Evolutionary conservation across 2,113 vertebrate genomes (phyloP), one percentile per base, ranked within the genome.

Genomic region (Pimephales promelas): DNA sequence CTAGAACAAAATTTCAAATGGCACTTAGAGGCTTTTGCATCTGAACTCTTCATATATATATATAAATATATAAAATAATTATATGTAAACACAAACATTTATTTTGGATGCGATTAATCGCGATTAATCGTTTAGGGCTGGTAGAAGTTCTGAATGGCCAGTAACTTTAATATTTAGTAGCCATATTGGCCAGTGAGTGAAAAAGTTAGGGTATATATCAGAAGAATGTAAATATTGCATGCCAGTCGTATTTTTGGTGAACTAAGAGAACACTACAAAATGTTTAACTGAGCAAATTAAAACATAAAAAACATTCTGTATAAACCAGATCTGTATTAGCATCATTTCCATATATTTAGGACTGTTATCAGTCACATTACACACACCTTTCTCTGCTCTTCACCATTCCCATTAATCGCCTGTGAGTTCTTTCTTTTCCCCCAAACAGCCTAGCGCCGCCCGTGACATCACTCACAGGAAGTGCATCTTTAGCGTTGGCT

Each of bases 401-500:
- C 90, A 84, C 83, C 86, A 86, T 75, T 86, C 86, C 86, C 90
- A 89, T 90, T 92, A 92, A 92, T 92, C 90, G 87, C 73, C 78
- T 76, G 64, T 26, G 49, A 79, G 82, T 78, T 80, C 83, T 82
- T 91, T 89, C 88, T 91, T 92, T 89, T 88, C 84, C 90, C 91
- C 92, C 89, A 91, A 92, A 91, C 92, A 92, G 91, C 92, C 90
- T 85, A 92, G 88, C 70, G 75, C 88, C 88, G 87, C 92, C 88
- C 81, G 88, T 93, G 92, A 93, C 92, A 92, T 93, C 91, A 92
- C 91, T 93, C 91, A 91, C 91, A 92, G 92, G 92, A 94, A 92
- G 92, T 91, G 93, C 91, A 94, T 93, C 92, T 93, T 94, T 94
- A 94, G 92, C 90, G 90, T 90, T 89, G 90, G 92, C 94, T 94